Evolutionary conservation across 2,797 vertebrate species (phyloP).

Genomic region (Leontocebus nigricollis): DNA sequence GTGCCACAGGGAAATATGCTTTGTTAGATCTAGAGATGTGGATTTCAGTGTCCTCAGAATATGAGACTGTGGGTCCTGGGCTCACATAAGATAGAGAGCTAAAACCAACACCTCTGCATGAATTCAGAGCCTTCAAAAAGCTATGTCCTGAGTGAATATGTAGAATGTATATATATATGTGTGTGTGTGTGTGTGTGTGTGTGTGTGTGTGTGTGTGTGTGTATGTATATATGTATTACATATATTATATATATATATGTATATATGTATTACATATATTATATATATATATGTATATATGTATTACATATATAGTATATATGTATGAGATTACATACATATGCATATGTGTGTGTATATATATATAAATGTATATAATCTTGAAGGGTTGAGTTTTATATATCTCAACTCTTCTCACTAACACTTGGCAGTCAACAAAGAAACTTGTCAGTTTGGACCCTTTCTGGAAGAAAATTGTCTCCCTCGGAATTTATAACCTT

Average conservation of each 20-base stretch:
- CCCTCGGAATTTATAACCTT: neutral
- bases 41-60: neutral
- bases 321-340: neutral
- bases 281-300: too few species aligned
- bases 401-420: neutral
- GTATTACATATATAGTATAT: too few species aligned
- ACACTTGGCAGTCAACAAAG: neutral
- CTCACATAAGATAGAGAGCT: neutral
- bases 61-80: neutral
- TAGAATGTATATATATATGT: neutral
- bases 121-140: neutral
- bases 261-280: too few species aligned
- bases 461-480: neutral
- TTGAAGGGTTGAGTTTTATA: neutral
- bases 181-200: neutral
- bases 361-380: neutral
- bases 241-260: too few species aligned
- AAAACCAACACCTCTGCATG: neutral
- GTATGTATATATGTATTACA: too few species aligned
- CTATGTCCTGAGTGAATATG: neutral
- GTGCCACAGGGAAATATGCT: neutral
- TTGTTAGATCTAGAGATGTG: neutral
- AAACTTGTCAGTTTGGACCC: neutral
- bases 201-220: too few species aligned
- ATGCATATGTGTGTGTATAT: neutral